Evolutionary conservation across 2,888 invertebrate species (phyloP).

Genomic region (Apotomis turbidana): DNA sequence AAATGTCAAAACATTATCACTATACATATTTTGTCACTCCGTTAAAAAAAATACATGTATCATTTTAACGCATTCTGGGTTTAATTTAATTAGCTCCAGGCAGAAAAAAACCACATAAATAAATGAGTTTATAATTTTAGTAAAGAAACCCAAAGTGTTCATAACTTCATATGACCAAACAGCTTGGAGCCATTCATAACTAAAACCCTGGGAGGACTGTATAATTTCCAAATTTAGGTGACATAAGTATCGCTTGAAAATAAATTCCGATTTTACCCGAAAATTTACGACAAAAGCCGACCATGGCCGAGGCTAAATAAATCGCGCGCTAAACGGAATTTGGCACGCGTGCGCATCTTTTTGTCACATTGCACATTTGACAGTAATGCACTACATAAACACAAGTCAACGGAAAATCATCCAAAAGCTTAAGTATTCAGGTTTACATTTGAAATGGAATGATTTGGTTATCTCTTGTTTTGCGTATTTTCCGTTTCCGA

Average conservation of each 20-base stretch:
- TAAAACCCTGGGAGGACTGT: background rate
- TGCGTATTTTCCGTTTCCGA: constrained; percentile 35
- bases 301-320: constrained; percentile 34
- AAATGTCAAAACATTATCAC: too few species aligned
- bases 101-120: too few species aligned
- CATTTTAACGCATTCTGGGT: too few species aligned
- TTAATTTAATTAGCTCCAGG: too few species aligned
- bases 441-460: background rate
- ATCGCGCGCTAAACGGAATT: constrained; percentile 34
- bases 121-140: background rate
- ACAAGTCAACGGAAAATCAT: background rate
- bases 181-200: background rate
- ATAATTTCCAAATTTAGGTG: constrained; percentile 19
- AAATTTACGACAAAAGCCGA: constrained; percentile 34
- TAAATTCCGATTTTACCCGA: constrained; percentile 31
- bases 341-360: constrained; percentile 33
- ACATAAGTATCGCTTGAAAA: constrained; percentile 11
- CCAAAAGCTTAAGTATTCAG: too few species aligned
- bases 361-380: constrained; percentile 22
- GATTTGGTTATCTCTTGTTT: background rate
- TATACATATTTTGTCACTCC: too few species aligned
- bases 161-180: too few species aligned
- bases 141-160: background rate
- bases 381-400: background rate
- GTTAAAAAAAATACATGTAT: too few species aligned